Base-by-base conservation (phyloP, 2,797 vertebrate genomes). In the Balearica regulorum region DNA sequence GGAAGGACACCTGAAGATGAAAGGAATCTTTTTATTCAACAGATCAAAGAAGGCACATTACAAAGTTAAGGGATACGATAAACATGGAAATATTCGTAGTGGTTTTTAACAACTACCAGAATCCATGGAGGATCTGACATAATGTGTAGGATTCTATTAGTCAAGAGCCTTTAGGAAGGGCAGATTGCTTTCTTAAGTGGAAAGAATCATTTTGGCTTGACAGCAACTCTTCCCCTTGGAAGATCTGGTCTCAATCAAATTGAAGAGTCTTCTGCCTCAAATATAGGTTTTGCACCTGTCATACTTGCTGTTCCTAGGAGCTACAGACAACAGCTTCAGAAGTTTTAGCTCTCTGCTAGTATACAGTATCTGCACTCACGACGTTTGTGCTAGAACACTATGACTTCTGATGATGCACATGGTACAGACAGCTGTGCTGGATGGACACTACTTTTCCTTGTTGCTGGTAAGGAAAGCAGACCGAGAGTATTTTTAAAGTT, bases 1-100 rank as follows among this genome's bases (percentile, higher is more conserved):
- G 99, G 99, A 68, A 98, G 98, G 92, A 99, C 99, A n/a, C 99
- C 99, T 1, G 99, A 99, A 93, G 99, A 99, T 9, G 99, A 99
- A 97, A 97, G 99, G 91, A 99, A 99, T 91, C 99, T 99, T 93
- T 99, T 99, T 98, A 98, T 99, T 96, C 99, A 99, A 96, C 99
- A 99, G 97, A 98, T 99, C 97, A 99, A 99, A 97, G 99, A 99
- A 96, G 99, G 98, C 97, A 98, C 98, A 33, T 92, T 99, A 37
- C 98, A 99, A 89, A 98, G 98, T 91, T 98, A 98, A 97, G 96
- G 91, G 83, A 90, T 41, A 77, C 2, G 54, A 68, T 85, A 90
- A 86, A 85, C 10, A 17, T 81, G 96, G 93, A 91, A 96, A 75
- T 91, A 96, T 87, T 96, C 86, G 41, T 37, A 94, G 83, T 69